phyloP scores from a whole-genome alignment of 2,888 invertebrate genomes.

The Listrodromus nycthemerus region DNA sequence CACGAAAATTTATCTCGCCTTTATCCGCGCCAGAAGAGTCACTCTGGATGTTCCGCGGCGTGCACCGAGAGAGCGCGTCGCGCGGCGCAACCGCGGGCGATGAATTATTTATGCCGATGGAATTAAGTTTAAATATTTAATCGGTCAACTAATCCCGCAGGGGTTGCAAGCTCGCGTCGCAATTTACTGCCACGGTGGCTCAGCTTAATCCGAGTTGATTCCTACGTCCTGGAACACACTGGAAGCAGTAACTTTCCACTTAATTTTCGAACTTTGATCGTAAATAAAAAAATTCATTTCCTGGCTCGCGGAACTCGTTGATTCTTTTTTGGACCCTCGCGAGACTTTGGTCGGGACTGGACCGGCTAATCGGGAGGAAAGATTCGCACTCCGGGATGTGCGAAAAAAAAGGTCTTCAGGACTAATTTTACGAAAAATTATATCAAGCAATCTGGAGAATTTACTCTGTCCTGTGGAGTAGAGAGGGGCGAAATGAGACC shows the following conservation, averaged over 20 bases:
- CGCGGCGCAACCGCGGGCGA: constrained; percentile 47
- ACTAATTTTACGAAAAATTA: too few species aligned
- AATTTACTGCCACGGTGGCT: constrained; percentile 24
- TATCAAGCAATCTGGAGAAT: too few species aligned
- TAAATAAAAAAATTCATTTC: not conserved
- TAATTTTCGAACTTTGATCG: constrained; percentile 15
- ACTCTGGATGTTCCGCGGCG: not conserved
- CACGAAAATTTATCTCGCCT: constrained; percentile 29
- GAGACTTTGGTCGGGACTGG: too few species aligned
- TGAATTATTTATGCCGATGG: constrained; percentile 74
- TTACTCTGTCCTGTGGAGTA: too few species aligned
- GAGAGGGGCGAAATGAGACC: too few species aligned
- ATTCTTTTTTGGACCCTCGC: too few species aligned
- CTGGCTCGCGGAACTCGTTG: not conserved
- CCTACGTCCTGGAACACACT: not conserved
- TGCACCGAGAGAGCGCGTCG: not conserved
- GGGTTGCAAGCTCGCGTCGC: constrained; percentile 34
- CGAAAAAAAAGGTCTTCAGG: too few species aligned
- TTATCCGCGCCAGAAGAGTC: not conserved
- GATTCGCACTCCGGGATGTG: too few species aligned
- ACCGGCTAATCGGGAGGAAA: too few species aligned
- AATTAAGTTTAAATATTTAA: constrained; percentile 78
- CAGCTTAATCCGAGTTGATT: constrained; percentile 8
- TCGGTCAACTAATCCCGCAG: constrained; percentile 70
- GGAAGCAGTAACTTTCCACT: not conserved